A percentile compares a stretch with the other conserved stretches of the same genome.
Conservation (phyloP, 2,888 invertebrate species). For the Andrena dorsata region DNA sequence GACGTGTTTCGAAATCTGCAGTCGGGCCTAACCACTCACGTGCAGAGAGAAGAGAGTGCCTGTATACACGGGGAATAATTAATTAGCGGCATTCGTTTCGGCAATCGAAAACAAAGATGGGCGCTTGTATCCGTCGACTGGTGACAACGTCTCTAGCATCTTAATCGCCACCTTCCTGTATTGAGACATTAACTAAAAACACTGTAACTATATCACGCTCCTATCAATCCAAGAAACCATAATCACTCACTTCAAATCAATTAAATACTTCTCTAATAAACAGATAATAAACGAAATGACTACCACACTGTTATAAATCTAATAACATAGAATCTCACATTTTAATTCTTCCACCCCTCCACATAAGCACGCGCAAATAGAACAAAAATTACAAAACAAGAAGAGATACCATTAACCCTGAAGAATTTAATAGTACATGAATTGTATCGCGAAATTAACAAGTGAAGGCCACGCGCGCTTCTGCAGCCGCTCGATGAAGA, state of each 20-base stretch:
- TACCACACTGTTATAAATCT: not conserved
- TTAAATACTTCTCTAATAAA: not conserved
- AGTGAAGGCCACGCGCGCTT: not conserved
- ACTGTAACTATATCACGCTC: slow-evolving; percentile 47
- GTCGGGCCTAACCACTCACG: slow-evolving; percentile 49
- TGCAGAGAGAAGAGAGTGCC: slow-evolving; percentile 43
- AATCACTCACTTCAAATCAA: not conserved
- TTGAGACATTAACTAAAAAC: slow-evolving; percentile 38
- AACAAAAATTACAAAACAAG: not conserved
- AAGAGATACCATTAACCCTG: not conserved
- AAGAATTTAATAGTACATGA: slow-evolving; percentile 2
- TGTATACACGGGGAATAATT: slow-evolving; percentile 79
- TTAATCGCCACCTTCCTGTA: slow-evolving; percentile 69
- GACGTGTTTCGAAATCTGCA: slow-evolving; percentile 56
- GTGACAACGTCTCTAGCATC: slow-evolving; percentile 68
- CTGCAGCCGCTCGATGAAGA: not conserved
- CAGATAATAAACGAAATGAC: not conserved
- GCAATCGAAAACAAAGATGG: slow-evolving; percentile 80
- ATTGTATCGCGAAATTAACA: slow-evolving; percentile 26
- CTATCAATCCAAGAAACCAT: not conserved
- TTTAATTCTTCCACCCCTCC: not conserved
- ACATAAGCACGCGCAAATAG: not conserved
- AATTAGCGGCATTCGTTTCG: slow-evolving; percentile 80
- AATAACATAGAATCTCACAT: too few species aligned
- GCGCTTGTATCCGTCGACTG: slow-evolving; percentile 74